Percentiles rank a stretch among this genome's conserved stretches.
Evolutionary conservation across 2,797 vertebrate genomes (phyloP).

Genomic region (Silurus lanzhouensis): DNA sequence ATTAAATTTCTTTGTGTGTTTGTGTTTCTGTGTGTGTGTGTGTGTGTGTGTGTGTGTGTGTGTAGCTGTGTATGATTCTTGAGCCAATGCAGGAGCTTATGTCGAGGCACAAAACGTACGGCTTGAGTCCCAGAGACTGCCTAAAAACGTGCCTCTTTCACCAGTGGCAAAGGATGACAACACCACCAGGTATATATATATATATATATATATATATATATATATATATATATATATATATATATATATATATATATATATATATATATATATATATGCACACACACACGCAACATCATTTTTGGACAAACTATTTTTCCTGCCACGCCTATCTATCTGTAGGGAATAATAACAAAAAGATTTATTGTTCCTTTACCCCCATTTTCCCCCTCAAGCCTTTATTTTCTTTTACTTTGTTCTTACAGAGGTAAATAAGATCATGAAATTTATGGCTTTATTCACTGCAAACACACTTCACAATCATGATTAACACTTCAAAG

Average conservation of each 20-base stretch:
- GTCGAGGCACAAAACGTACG: conserved; percentile 99
- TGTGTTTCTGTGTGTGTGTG: conserved; percentile 7
- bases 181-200: conserved; percentile 84
- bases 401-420: conserved; percentile 31
- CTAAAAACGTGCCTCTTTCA: conserved; percentile 99
- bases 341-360: conserved; percentile 42
- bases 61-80: conserved; percentile 96
- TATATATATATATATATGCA: not conserved
- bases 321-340: conserved; percentile 26
- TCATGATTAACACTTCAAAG: conserved; percentile 59
- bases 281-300: not conserved
- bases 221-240: conserved; percentile 58
- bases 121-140: conserved; percentile 98
- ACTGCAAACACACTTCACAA: conserved; percentile 51
- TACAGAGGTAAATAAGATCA: conserved; percentile 49
- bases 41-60: conserved; percentile 25
- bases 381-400: conserved; percentile 11
- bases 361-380: conserved; percentile 18
- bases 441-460: conserved; percentile 52
- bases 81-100: conserved; percentile 99
- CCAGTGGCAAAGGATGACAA: conserved; percentile 99
- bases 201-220: not conserved
- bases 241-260: conserved; percentile 57
- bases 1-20: not conserved
- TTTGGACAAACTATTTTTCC: conserved; percentile 15